Percentiles rank a stretch among this genome's conserved stretches.
Evolutionary conservation across 2,888 invertebrate species (phyloP).

Genomic region (Chymomyza fuscimana): DNA sequence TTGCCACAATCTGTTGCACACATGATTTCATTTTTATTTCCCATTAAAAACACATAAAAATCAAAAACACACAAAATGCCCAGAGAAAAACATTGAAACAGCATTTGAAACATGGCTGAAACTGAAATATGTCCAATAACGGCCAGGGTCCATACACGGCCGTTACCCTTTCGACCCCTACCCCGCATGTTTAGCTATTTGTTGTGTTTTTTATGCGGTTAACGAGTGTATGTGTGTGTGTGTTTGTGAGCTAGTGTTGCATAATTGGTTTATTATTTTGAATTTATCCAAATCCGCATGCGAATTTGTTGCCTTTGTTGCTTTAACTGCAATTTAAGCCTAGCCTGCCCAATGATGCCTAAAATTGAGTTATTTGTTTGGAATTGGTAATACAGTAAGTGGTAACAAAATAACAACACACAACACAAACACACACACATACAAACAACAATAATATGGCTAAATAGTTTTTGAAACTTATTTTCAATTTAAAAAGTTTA

Average conservation of each 20-base stretch:
- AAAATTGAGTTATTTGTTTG: constrained; percentile 26
- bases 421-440: neutral
- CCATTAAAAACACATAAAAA: constrained; percentile 72
- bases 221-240: neutral
- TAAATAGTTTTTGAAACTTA: neutral
- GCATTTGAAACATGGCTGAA: constrained; percentile 13
- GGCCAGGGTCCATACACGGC: neutral
- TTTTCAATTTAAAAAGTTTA: neutral
- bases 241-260: neutral
- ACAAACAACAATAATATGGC: neutral
- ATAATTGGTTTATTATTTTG: constrained; percentile 43
- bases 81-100: constrained; percentile 8
- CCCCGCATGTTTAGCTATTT: neutral
- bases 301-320: constrained; percentile 5
- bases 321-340: constrained; percentile 3
- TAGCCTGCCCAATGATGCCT: constrained; percentile 22
- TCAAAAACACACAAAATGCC: constrained; percentile 49
- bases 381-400: neutral
- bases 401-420: neutral
- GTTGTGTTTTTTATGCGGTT: constrained; percentile 11
- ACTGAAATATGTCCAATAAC: neutral
- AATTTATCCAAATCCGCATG: constrained; percentile 26
- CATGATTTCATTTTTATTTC: constrained; percentile 75
- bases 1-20: constrained; percentile 70
- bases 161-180: too few species aligned